A percentile compares a stretch with the other conserved stretches of the same genome.
Evolutionary conservation across 2,888 invertebrate species (phyloP).

Genomic region (Rhimphoctona megacephalus): DNA sequence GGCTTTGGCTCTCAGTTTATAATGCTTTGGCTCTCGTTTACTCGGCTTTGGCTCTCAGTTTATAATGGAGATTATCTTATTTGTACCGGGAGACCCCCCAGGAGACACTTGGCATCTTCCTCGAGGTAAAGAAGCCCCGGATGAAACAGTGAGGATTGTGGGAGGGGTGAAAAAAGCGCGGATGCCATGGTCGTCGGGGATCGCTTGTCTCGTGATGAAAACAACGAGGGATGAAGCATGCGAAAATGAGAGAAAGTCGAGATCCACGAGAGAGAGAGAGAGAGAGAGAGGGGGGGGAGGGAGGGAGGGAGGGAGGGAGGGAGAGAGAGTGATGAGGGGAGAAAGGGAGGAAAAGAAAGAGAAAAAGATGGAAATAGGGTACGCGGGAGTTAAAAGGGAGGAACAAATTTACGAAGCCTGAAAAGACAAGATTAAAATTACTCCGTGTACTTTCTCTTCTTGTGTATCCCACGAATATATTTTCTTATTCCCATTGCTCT

Average conservation of each 20-base stretch:
- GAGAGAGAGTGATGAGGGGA: slow-evolving; percentile 2
- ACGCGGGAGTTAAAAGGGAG: slow-evolving; percentile 57
- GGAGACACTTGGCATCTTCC: slow-evolving; percentile 68
- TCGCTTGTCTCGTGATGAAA: slow-evolving; percentile 31
- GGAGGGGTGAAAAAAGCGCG: slow-evolving; percentile 52
- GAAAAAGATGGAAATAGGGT: slow-evolving; percentile 12
- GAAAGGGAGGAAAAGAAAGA: slow-evolving; percentile 23
- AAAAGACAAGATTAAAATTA: slow-evolving; percentile 65
- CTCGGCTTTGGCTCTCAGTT: slow-evolving; percentile 81
- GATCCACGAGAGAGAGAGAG: background rate
- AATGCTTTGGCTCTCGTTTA: slow-evolving; percentile 76
- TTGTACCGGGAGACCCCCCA: slow-evolving; percentile 77
- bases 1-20: too few species aligned
- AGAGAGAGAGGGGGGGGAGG: slow-evolving; percentile 6
- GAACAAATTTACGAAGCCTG: slow-evolving; percentile 60
- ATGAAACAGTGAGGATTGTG: slow-evolving; percentile 32
- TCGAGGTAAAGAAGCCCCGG: slow-evolving; percentile 53
- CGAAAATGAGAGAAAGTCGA: slow-evolving; percentile 49
- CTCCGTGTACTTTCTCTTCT: slow-evolving; percentile 36
- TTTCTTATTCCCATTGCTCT: slow-evolving; percentile 26
- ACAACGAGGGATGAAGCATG: slow-evolving; percentile 41
- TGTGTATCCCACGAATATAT: slow-evolving; percentile 45
- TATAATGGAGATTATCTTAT: slow-evolving; percentile 85
- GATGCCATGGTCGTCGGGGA: slow-evolving; percentile 20
- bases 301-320: slow-evolving; percentile 14